These are phyloP conservation scores for Tenebrio molitor DNA, from an alignment of 1,140 invertebrate genomes.

Conservation along the genomic window DNA sequence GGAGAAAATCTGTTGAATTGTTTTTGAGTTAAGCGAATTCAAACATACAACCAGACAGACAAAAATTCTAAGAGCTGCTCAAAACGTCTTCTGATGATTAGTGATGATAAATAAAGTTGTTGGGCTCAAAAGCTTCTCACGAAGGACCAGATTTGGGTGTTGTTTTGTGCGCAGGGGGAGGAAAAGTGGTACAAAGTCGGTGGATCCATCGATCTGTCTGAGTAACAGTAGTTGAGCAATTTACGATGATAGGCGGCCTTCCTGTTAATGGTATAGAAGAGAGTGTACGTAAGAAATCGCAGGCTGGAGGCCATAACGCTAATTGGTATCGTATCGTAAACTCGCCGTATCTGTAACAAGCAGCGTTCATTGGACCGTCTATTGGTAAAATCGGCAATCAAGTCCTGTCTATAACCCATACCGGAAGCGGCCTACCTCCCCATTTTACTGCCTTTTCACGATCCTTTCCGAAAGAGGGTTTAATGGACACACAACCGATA, in stretches of 20 bases:
- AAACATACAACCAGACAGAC: too few relatives aligned
- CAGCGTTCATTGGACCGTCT: conserved; percentile 42
- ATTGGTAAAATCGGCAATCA: conserved; percentile 53
- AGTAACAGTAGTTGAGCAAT: conserved; percentile 40
- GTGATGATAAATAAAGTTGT: too few relatives aligned
- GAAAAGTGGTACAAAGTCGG: too few relatives aligned
- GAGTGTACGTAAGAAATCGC: conserved; percentile 47
- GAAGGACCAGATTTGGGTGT: too few relatives aligned
- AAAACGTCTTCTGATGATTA: too few relatives aligned
- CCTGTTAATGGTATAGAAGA: conserved; percentile 35
- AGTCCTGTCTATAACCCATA: conserved; percentile 50
- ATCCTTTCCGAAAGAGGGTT: conserved; percentile 42
- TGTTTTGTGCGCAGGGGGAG: too few relatives aligned
- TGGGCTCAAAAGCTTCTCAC: too few relatives aligned
- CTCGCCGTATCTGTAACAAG: conserved; percentile 48
- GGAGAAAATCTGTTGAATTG: too few relatives aligned
- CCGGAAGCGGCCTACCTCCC: conserved; percentile 32
- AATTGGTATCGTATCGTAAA: conserved; percentile 53
- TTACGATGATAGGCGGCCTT: conserved; percentile 41
- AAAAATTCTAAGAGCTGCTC: too few relatives aligned
- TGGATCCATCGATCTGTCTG: conserved; percentile 7
- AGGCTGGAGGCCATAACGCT: conserved; percentile 49
- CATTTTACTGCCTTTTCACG: conserved; percentile 44
- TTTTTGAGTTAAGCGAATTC: too few relatives aligned
- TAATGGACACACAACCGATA: conserved; percentile 45